Conservation (phyloP, 2,888 invertebrate genomes). For the Philaethria dido region DNA sequence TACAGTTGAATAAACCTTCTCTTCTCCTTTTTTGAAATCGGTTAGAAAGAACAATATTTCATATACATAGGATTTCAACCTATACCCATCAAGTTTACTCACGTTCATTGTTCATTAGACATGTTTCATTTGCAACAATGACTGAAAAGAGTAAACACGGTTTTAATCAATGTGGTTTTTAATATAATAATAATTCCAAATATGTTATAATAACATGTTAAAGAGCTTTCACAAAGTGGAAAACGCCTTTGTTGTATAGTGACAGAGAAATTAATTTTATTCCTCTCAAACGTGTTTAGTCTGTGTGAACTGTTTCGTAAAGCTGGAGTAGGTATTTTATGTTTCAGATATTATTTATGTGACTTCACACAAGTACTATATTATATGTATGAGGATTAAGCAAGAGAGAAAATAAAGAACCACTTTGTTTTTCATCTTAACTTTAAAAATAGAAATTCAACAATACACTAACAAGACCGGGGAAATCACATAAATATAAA, state of each 20-base stretch:
- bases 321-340: constrained; percentile 12
- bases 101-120: neutral
- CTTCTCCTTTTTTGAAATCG: too few species aligned
- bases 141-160: neutral
- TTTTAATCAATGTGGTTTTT: neutral
- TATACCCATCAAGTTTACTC: neutral
- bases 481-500: too few species aligned
- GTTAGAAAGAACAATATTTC: too few species aligned
- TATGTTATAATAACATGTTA: neutral
- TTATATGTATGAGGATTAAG: neutral
- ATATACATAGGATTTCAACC: too few species aligned
- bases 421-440: too few species aligned
- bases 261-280: constrained; percentile 22
- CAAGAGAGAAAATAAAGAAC: too few species aligned
- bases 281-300: neutral
- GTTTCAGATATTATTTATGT: neutral
- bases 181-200: neutral
- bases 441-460: too few species aligned
- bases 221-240: constrained; percentile 7
- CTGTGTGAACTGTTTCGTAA: neutral
- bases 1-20: too few species aligned
- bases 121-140: neutral
- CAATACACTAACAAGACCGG: too few species aligned
- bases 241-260: constrained; percentile 9
- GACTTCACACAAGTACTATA: neutral